Conservation (phyloP, 2,113 vertebrate genomes). For the Acrocephalus arundinaceus region DNA sequence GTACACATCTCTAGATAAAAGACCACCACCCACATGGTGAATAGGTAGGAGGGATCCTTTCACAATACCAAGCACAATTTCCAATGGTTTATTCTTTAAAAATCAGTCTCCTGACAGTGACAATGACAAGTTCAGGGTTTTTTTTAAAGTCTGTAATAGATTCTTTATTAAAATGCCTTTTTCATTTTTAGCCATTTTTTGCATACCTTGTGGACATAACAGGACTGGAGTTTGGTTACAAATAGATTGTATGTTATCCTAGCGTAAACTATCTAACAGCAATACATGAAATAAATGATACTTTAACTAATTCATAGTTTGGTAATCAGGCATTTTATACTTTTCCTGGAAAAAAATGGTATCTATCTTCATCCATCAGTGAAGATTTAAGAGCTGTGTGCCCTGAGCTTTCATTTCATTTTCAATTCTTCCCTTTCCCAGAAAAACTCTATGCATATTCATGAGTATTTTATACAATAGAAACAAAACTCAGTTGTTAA, state of each 20-base stretch:
- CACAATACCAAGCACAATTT: background rate
- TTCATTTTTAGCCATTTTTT: background rate
- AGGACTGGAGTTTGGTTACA: background rate
- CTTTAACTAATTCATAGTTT: background rate
- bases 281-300: background rate
- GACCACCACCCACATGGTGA: background rate
- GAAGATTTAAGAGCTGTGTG: background rate
- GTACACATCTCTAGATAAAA: background rate
- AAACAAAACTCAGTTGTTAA: background rate
- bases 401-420: background rate
- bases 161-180: background rate
- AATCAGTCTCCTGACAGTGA: background rate
- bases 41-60: background rate
- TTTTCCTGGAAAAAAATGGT: background rate
- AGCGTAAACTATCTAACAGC: background rate
- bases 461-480: background rate
- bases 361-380: background rate
- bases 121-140: fast-evolving
- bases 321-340: background rate
- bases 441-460: background rate
- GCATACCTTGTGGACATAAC: background rate
- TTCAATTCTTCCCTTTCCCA: background rate
- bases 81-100: fast-evolving
- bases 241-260: background rate
- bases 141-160: background rate